Base-by-base conservation (phyloP, 2,797 vertebrate species). In the Thunnus albacares region DNA sequence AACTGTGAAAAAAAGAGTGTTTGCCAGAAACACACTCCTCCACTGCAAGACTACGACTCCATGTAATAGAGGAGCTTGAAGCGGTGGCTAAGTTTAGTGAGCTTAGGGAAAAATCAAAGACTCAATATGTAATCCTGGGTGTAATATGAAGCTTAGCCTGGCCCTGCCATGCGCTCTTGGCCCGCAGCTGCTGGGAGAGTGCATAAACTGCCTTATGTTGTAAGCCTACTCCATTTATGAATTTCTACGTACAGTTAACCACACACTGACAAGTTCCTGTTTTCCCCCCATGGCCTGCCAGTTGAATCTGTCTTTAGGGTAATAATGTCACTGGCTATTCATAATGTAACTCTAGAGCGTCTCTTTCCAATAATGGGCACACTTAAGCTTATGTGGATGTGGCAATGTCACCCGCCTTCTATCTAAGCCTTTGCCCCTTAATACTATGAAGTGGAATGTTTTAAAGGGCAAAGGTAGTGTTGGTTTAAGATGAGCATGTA, bases 61-160 rank as follows among this genome's bases (percentile, higher is more conserved):
- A 49, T 89, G 89, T 88, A 88, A 91, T 57, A 76, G 88, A 87
- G 89, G 85, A 88, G 85, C 87, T 90, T 84, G 76, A 89, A 83
- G 94, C 93, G 71, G 89, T 82, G 91, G 91, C 93, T 93, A 93
- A 89, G 88, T 95, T 95, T 93, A 94, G 93, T 93, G 90, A 92
- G 94, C 93, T 93, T 93, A 94, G 84, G 86, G 89, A 92, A 94
- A 89, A 95, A 95, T 94, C 92, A 94, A 94, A 95, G 91, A 92
- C 87, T 94, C 90, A 91, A 87, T 92, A 87, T 93, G 94, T 95
- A 95, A 95, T 94, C 93, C 94, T 90, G 92, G 85, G 90, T 94
- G 94, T 95, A 95, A 96, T 92, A 90, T 90, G 93, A 95, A 92
- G 92, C 94, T 93, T 90, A 92, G 88, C 77, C 83, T 75, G 86